Base-by-base conservation (phyloP, 2,888 invertebrate genomes). In the Onchidella celtica region DNA sequence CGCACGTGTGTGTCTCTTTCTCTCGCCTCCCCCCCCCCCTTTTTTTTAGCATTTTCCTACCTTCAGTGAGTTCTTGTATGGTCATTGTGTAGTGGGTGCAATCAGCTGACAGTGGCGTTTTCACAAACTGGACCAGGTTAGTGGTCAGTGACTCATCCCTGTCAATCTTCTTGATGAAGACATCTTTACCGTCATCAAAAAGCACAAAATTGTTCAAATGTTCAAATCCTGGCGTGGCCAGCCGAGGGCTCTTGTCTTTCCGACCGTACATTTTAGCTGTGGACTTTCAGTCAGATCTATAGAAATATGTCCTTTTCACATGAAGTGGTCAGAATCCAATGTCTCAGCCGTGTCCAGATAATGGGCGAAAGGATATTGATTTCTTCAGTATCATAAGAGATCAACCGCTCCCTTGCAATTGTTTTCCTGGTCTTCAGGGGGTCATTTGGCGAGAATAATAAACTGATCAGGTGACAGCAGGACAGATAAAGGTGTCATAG, bases 201-300 rank as follows among this genome's bases (percentile, higher is more conserved):
- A 84, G 72, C 38, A 84, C 34, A 72, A 84, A 82, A 36, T 84
- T 84, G 79, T 84, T 84, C 34, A 68, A 79, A 63, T 84, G 82
- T 47, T 84, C 84, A 61, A 84, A 84, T 24, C 84, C 84, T 29
- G 82, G 77, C 17, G 82, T 84, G 24, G 68, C 66, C 21, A 79
- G 38, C 0, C 76, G 66, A 3, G 84, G 82, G 1, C 72, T 77
- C 36, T 79, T 69, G 73, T 82, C 79, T 72, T 79, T 75, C 47
- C 79, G 29, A 21, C 29, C 21, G n/a, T 79, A 79, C 79, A 79
- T 79, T 21, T 11, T 70, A 4, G 57, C 24, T 2, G 1, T 14
- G 17, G n/a, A n/a, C n/a, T n/a, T n/a, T n/a, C n/a, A n/a, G n/a
- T n/a, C n/a, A n/a, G 21, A n/a, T 2, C 2, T 38, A 65, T 61